Percentiles rank a stretch among this genome's conserved stretches.
These are phyloP conservation scores for Moxostoma hubbsi DNA, from an alignment of 2,797 vertebrate genomes.

Conservation along the genomic window DNA sequence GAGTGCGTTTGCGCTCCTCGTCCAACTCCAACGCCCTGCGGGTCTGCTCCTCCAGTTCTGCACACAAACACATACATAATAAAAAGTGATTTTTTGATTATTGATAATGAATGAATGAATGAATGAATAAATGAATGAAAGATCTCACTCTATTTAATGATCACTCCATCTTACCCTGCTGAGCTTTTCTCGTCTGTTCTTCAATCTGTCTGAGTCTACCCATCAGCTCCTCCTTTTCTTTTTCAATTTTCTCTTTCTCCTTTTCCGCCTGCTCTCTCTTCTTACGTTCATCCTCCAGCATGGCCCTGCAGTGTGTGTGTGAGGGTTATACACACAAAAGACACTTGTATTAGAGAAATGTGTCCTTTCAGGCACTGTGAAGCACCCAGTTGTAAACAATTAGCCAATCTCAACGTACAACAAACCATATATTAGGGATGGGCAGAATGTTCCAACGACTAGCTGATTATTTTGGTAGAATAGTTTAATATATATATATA, in stretches of 20 bases:
- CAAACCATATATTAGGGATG: too few relatives aligned
- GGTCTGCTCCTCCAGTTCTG: constrained; percentile 97
- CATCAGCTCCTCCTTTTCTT: constrained; percentile 95
- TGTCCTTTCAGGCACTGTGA: constrained; percentile 36
- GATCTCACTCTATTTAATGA: background rate
- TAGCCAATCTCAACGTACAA: constrained; percentile 9
- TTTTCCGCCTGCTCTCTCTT: constrained; percentile 95
- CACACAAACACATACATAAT: constrained; percentile 7
- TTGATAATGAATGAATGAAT: too few relatives aligned
- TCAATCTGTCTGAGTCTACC: constrained; percentile 91
- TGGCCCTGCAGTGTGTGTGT: constrained; percentile 76
- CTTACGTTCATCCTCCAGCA: constrained; percentile 96
- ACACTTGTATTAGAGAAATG: constrained; percentile 10
- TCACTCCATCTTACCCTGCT: constrained; percentile 79
- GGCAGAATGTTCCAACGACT: too few relatives aligned
- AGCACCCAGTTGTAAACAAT: constrained; percentile 1
- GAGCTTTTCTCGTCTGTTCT: constrained; percentile 94
- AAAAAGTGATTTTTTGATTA: background rate
- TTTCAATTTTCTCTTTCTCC: constrained; percentile 96
- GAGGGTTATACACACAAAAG: background rate
- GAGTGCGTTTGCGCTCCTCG: constrained; percentile 86
- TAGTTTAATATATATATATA: too few relatives aligned
- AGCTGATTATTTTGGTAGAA: too few relatives aligned
- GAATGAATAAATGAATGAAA: background rate
- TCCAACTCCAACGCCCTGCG: constrained; percentile 89